Conservation (phyloP, 2,113 vertebrate species). For the Erythrocercus mccallii region DNA sequence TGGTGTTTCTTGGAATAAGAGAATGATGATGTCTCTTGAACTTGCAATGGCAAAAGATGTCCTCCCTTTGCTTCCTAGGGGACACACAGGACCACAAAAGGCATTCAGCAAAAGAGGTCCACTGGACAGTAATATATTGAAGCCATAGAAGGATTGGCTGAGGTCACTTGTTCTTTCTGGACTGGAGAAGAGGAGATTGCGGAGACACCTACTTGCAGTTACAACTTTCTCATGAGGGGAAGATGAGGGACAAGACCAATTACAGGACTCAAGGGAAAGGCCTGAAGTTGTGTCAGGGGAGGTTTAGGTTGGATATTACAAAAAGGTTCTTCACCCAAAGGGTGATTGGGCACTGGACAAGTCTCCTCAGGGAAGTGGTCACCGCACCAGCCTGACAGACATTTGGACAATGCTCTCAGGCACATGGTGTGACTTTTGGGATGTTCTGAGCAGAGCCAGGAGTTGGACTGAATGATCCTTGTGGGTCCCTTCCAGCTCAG, state of each 20-base stretch:
- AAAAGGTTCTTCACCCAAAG: background rate
- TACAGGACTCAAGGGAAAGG: background rate
- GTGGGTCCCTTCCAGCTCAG: background rate
- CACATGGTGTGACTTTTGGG: no score
- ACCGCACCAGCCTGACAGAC: background rate
- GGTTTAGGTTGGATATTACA: background rate
- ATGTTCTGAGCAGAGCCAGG: background rate
- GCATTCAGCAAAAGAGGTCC: background rate
- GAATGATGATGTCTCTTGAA: background rate
- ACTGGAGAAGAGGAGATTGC: background rate
- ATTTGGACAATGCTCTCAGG: background rate
- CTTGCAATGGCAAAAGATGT: background rate
- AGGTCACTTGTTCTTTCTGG: background rate
- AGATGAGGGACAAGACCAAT: background rate
- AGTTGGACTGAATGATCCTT: background rate
- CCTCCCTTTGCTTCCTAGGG: background rate
- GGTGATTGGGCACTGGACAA: accelerated
- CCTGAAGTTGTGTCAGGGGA: background rate
- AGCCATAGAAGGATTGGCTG: background rate
- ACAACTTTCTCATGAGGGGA: background rate
- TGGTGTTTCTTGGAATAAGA: background rate
- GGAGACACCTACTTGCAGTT: background rate
- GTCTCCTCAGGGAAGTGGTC: background rate
- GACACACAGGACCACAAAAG: background rate
- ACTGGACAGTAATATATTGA: background rate